Evolutionary conservation across 2,113 vertebrate species (phyloP).

Genomic region (Ailurus styani): DNA sequence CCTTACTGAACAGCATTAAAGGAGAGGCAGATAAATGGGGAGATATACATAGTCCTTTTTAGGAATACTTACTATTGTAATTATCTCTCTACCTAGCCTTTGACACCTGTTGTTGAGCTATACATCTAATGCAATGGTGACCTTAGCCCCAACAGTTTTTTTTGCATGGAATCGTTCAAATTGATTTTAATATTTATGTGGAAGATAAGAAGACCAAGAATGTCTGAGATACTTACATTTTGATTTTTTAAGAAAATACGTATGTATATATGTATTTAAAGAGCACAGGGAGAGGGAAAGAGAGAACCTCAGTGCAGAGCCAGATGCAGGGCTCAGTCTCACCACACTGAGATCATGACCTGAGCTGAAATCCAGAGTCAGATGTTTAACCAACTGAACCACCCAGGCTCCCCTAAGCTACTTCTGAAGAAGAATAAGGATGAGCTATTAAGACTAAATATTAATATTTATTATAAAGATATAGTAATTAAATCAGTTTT

Average conservation of each 20-base stretch:
- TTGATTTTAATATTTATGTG: background rate
- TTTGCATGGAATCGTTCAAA: background rate
- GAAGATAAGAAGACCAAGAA: background rate
- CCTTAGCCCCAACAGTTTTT: background rate
- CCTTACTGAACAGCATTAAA: background rate
- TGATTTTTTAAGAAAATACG: no score
- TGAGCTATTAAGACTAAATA: background rate
- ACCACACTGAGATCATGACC: background rate
- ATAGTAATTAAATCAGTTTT: background rate
- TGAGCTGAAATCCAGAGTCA: background rate
- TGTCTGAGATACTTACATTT: background rate
- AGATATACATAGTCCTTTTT: background rate
- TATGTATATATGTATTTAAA: no score
- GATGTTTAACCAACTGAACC: background rate
- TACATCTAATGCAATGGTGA: background rate
- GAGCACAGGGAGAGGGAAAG: background rate
- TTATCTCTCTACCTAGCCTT: background rate
- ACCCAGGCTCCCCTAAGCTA: background rate
- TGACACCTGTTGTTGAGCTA: background rate
- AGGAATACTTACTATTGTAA: background rate
- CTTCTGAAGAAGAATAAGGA: background rate
- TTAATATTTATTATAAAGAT: background rate
- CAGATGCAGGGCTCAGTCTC: background rate
- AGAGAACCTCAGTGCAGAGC: background rate
- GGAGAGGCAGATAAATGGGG: background rate